These are phyloP conservation scores for Leucania comma DNA, from an alignment of 2,888 invertebrate species.

Conservation along the genomic window DNA sequence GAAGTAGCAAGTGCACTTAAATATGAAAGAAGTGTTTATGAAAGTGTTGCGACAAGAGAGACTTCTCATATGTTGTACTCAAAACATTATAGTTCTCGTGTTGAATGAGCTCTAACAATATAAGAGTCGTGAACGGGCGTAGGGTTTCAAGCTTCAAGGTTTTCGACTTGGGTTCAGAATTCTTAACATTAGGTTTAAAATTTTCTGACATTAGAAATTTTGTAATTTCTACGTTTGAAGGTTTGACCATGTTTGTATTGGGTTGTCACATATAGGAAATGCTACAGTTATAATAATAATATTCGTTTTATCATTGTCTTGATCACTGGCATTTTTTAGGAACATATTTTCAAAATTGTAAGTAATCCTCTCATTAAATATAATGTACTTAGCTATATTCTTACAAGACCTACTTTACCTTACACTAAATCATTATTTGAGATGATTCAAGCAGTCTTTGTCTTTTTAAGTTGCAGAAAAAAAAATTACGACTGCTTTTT, in stretches of 20 bases:
- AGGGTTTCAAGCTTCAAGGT: not conserved
- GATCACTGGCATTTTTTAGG: no score
- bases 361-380: no score
- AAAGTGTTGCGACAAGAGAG: slow-evolving; percentile 58
- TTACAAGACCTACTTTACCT: no score
- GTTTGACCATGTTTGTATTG: not conserved
- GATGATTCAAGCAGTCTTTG: no score
- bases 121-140: not conserved
- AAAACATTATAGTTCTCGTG: slow-evolving; percentile 39
- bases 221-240: not conserved
- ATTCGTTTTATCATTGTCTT: no score
- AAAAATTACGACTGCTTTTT: no score
- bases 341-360: no score
- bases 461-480: no score
- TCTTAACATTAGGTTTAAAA: not conserved
- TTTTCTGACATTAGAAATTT: not conserved
- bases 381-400: no score
- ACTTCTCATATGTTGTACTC: slow-evolving; percentile 50
- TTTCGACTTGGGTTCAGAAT: not conserved
- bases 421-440: no score
- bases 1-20: slow-evolving; percentile 58
- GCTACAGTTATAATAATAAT: no score
- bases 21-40: slow-evolving; percentile 58
- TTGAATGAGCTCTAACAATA: slow-evolving; percentile 46
- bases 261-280: not conserved